Evolutionary conservation across 92 coral and sea anemone genomes (phyloP).

Genomic region (Phenganax stokvisi): DNA sequence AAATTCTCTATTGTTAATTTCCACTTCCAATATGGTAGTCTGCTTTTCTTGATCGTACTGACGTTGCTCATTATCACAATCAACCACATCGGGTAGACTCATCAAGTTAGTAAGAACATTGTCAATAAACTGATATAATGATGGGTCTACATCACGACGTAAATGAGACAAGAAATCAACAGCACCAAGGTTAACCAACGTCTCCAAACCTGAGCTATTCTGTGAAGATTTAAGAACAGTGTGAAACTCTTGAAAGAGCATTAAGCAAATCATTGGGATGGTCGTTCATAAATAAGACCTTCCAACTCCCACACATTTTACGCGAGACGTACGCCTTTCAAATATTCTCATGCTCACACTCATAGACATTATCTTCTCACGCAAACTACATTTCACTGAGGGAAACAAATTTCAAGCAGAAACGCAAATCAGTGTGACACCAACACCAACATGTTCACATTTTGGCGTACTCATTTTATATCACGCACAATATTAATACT

Average conservation of each 20-base stretch:
- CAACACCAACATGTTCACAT: no score
- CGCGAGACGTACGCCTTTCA: no score
- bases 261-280: neutral
- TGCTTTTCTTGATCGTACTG: conserved; percentile 23
- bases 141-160: conserved; percentile 81
- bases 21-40: conserved; percentile 4
- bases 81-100: conserved; percentile 58
- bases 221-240: conserved; percentile 19
- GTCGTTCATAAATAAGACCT: no score
- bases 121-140: conserved; percentile 67
- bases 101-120: conserved; percentile 78
- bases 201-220: conserved; percentile 81
- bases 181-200: conserved; percentile 73
- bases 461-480: neutral
- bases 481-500: neutral
- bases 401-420: no score
- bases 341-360: no score
- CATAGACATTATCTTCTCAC: no score
- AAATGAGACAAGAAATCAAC: conserved; percentile 83
- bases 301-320: no score
- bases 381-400: no score
- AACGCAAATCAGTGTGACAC: no score
- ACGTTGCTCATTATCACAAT: conserved; percentile 30
- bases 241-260: neutral
- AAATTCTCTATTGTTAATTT: neutral